Evolutionary conservation across 2,113 vertebrate species (phyloP).

Genomic region (Megalops atlanticus): DNA sequence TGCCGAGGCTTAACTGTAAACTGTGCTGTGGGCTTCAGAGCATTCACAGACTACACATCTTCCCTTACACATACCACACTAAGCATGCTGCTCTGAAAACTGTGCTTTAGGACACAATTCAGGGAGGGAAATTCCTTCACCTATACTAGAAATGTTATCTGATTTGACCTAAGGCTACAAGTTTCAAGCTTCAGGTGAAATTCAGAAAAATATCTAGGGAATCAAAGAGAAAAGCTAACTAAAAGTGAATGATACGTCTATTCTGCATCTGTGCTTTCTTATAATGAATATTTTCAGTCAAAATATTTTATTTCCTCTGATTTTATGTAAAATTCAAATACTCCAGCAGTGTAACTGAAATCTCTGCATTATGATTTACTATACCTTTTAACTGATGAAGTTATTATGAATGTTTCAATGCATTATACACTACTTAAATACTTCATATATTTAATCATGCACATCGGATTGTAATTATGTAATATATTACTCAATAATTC

Average conservation of each 20-base stretch:
- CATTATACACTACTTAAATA: not conserved
- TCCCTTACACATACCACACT: not conserved
- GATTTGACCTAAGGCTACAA: not conserved
- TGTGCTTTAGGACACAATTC: not conserved
- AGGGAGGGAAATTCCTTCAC: not conserved
- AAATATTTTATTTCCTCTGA: too few relatives aligned
- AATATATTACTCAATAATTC: not conserved
- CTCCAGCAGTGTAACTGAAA: too few relatives aligned
- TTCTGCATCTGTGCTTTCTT: too few relatives aligned
- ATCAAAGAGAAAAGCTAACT: too few relatives aligned
- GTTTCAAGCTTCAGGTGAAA: not conserved
- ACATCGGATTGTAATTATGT: constrained; percentile 12
- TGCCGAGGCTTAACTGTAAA: not conserved
- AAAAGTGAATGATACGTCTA: too few relatives aligned
- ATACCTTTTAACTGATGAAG: too few relatives aligned
- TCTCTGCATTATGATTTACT: too few relatives aligned
- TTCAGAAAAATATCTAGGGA: not conserved
- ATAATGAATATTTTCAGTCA: too few relatives aligned
- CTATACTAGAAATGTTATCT: not conserved
- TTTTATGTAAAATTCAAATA: too few relatives aligned
- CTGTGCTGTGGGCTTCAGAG: too few relatives aligned
- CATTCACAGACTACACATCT: not conserved
- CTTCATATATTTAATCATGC: not conserved
- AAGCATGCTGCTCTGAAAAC: not conserved
- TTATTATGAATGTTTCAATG: not conserved